Conservation (phyloP, 2,797 vertebrate species). For the Eurystomus glaucurus region DNA sequence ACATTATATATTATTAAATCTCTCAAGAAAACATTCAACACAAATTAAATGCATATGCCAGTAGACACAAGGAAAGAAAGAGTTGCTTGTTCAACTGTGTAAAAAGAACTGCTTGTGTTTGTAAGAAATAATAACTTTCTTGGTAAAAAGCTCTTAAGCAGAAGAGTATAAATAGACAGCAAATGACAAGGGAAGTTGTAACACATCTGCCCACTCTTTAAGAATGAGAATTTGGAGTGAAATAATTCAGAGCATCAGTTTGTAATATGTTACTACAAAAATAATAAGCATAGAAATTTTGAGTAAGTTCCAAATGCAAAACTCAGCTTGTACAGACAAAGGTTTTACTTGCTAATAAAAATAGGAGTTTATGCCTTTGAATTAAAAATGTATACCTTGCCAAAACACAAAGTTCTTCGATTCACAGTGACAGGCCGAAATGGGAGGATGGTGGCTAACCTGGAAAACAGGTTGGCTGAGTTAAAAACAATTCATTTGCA, state of each 20-base stretch:
- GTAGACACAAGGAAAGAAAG: background rate
- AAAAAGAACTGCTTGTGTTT: conserved; percentile 13
- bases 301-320: background rate
- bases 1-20: background rate
- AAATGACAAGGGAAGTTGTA: background rate
- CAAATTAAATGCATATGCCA: background rate
- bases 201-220: background rate
- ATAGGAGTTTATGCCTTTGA: conserved; percentile 34
- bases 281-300: background rate
- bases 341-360: background rate
- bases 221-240: background rate
- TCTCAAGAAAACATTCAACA: background rate
- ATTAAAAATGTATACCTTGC: conserved; percentile 91
- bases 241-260: background rate
- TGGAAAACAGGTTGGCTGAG: conserved; percentile 75
- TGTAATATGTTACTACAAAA: background rate
- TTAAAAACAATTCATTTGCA: conserved; percentile 10
- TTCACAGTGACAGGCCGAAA: conserved; percentile 99
- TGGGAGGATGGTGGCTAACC: conserved; percentile 99
- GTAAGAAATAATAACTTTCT: background rate
- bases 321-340: background rate
- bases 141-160: background rate
- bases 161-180: background rate
- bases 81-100: background rate
- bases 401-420: conserved; percentile 99